Percentiles rank a stretch among this genome's conserved stretches.
Conservation (phyloP, 2,888 invertebrate genomes). For the Deilephila porcellus region DNA sequence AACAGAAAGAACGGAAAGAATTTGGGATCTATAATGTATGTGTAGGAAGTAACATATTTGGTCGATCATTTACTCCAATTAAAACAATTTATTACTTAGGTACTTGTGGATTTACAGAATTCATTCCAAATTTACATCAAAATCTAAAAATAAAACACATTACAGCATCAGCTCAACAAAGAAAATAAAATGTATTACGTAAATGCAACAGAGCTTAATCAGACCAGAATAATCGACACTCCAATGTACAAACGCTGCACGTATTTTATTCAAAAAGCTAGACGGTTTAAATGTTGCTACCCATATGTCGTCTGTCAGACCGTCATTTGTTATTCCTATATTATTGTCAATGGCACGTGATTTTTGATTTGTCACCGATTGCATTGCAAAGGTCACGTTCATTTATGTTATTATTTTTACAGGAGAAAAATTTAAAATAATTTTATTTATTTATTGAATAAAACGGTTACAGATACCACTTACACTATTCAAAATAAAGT, state of each 20-base stretch:
- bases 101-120: too few species aligned
- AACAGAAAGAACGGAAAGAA: too few species aligned
- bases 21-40: too few species aligned
- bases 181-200: neutral
- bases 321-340: neutral
- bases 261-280: constrained; percentile 20
- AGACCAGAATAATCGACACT: neutral
- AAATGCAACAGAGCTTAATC: neutral
- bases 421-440: too few species aligned
- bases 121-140: neutral
- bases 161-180: neutral
- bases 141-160: neutral
- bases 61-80: too few species aligned
- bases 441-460: too few species aligned
- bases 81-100: too few species aligned
- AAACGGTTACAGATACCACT: too few species aligned
- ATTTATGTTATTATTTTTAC: too few species aligned
- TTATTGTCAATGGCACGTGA: constrained; percentile 12
- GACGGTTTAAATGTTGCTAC: constrained; percentile 4
- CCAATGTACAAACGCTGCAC: neutral
- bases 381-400: neutral
- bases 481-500: too few species aligned
- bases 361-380: neutral
- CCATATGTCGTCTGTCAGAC: neutral
- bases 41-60: too few species aligned